Evolutionary conservation across 1,140 invertebrate genomes (phyloP), one percentile per base, ranked within the genome.

Genomic region (Grapholita molesta): DNA sequence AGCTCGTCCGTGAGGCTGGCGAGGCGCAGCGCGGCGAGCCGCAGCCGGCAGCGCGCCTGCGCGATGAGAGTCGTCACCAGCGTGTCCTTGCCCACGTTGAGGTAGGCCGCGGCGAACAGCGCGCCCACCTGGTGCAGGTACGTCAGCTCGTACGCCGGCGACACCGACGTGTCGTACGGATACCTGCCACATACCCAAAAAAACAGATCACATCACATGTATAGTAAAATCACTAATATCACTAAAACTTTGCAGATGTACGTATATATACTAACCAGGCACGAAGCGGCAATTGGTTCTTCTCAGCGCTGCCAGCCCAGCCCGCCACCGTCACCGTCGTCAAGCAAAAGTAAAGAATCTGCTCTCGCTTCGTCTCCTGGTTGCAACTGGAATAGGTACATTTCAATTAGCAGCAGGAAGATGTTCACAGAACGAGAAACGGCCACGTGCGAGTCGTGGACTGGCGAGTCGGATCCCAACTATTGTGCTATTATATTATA

Each of bases 21-120:
- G 5, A 93, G 67, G 0, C 76, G 64, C 2, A 83, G 25, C 0
- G 77, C 77, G 0, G 92, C 66, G 3, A 93, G 77, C 3, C 76
- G 73, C n/a, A 94, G 67, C 21, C 93, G 88, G 66, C 92, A 93
- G 48, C 90, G 86, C 32, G 88, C 89, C 52, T 92, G 89, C 0
- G 85, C 90, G 12, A 93, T 83, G 4, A 94, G 68, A 6, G 91
- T 83, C 0, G 86, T 84, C 15, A 93, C 80, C 18, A 93, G 66
- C 1, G 85, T 89, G 42, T 94, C 93, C 71, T 92, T 86, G 33
- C 84, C 86, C 0, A 93, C 78, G 66, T 93, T 93, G 3, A 93
- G 84, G 18, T 80, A 78, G 3, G 91, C 93, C 2, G 82, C 81
- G 3, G 90, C 64, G 15, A 82, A 72, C 12, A 93, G 69, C 0